Conservation (phyloP, 2,113 vertebrate genomes). For the Poeciliopsis occidentalis region DNA sequence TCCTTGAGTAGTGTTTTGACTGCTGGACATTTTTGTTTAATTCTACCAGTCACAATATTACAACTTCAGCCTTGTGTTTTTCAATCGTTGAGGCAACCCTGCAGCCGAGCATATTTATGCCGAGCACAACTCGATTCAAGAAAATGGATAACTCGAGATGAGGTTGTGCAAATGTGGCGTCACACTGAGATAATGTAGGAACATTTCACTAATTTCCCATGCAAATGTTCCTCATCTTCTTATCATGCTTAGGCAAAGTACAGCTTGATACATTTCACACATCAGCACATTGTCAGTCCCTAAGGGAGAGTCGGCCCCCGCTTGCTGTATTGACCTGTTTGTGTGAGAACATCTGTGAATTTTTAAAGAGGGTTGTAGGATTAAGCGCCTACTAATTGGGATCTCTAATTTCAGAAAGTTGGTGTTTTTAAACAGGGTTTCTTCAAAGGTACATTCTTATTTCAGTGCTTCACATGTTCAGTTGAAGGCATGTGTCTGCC, state of each 20-base stretch:
- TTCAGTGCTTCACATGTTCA: neutral
- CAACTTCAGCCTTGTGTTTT: neutral
- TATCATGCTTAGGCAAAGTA: slow-evolving; percentile 52
- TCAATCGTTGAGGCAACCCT: neutral
- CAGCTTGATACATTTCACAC: slow-evolving; percentile 61
- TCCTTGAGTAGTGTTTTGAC: slow-evolving; percentile 36
- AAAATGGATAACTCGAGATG: neutral
- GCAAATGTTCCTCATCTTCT: slow-evolving; percentile 46
- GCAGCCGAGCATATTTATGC: neutral
- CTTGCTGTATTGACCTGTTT: slow-evolving; percentile 11
- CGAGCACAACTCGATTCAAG: slow-evolving; percentile 1
- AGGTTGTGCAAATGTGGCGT: slow-evolving; percentile 7
- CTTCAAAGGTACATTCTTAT: no score
- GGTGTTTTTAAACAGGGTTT: neutral
- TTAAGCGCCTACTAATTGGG: slow-evolving; percentile 47
- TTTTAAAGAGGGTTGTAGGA: slow-evolving; percentile 33
- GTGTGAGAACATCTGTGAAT: slow-evolving; percentile 57
- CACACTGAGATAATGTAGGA: slow-evolving; percentile 14
- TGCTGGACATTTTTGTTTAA: slow-evolving; percentile 12
- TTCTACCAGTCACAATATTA: slow-evolving; percentile 23
- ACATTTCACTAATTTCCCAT: slow-evolving; percentile 43
- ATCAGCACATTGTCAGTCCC: slow-evolving; percentile 42
- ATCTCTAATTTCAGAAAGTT: slow-evolving; percentile 34
- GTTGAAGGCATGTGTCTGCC: neutral
- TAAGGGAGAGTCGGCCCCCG: slow-evolving; percentile 9